These are phyloP conservation scores for Setophaga kirtlandii DNA, from an alignment of 2,113 vertebrate species.

Conservation along the genomic window DNA sequence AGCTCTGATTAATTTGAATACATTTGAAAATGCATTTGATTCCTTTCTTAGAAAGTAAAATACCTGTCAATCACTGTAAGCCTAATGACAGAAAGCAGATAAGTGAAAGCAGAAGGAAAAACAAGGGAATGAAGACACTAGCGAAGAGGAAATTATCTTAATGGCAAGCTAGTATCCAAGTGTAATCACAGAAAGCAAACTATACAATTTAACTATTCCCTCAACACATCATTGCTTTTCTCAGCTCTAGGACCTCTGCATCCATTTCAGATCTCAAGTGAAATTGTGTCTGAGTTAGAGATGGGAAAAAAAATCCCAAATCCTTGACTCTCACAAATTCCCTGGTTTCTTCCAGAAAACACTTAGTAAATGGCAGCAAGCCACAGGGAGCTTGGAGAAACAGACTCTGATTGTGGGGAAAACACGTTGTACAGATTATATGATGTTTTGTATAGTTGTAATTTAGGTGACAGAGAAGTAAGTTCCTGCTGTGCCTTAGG, in stretches of 20 bases:
- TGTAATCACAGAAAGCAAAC: not conserved
- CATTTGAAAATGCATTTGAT: slow-evolving; percentile 5
- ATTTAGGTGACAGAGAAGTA: not conserved
- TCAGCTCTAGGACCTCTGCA: not conserved
- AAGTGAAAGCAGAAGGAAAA: not conserved
- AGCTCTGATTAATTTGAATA: not conserved
- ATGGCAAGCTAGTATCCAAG: not conserved
- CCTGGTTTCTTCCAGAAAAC: not conserved
- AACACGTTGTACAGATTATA: not conserved
- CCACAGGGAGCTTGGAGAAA: not conserved
- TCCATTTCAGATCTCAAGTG: not conserved
- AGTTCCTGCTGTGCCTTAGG: slow-evolving; percentile 14
- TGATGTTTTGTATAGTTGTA: not conserved
- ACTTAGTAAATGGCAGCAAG: slow-evolving; percentile 1
- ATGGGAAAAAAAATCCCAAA: not conserved
- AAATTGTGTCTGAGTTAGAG: not conserved
- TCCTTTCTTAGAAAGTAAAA: not conserved
- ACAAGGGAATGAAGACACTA: not conserved
- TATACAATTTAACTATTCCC: not conserved
- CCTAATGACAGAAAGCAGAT: not conserved
- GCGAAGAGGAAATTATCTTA: not conserved
- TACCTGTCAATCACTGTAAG: not conserved
- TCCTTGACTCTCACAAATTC: not conserved
- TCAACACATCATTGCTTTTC: not conserved
- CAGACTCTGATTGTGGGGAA: not conserved